Evolutionary conservation across 2,888 invertebrate genomes (phyloP), one percentile per base, ranked within the genome.

Genomic region (Agrochola lota): DNA sequence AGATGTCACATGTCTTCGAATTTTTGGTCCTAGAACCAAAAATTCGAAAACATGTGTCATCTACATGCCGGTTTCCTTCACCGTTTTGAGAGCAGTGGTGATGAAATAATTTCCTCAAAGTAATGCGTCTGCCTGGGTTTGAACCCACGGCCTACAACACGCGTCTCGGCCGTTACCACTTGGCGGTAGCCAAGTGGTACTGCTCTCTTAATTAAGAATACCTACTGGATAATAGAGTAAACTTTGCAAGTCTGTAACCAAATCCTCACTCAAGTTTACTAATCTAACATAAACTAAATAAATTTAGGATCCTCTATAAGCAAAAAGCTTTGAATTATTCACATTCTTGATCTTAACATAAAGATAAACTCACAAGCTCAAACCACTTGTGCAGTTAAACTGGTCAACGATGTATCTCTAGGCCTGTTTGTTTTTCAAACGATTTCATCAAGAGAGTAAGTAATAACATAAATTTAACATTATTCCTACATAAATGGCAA

Each of bases 391-490:
- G 70, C 43, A 46, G 23, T 23, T 66, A 46, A 75, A 60, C 23
- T 66, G 26, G 52, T 55, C 15, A 35, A 17, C 3, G 2, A 15
- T 74, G 74, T 79, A 74, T 71, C 59, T 68, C 40, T 68, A 84
- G 67, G 40, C 46, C 0, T 84, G 62, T 82, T 84, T 71, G 74
- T 59, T 35, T 84, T 74, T 30, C 62, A 59, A 72, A 57, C 66
- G 35, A 63, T 72, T 70, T 78, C 55, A 78, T 23, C 35, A 63
- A 68, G 26, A 52, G 15, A 11, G 59, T 66, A 55, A 68, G 60
- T 57, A 26, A 55, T 60, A 79, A 76, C 52, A 35, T 74, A 15
- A 43, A 76, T 46, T 66, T 11, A 76, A 69, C 57, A 15, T 68
- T 30, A 82, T 55, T 40, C 17, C 2, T 55, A 46, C 20, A 30